Base-by-base conservation (phyloP, 2,888 invertebrate genomes). In the Trachelus troglodyta region DNA sequence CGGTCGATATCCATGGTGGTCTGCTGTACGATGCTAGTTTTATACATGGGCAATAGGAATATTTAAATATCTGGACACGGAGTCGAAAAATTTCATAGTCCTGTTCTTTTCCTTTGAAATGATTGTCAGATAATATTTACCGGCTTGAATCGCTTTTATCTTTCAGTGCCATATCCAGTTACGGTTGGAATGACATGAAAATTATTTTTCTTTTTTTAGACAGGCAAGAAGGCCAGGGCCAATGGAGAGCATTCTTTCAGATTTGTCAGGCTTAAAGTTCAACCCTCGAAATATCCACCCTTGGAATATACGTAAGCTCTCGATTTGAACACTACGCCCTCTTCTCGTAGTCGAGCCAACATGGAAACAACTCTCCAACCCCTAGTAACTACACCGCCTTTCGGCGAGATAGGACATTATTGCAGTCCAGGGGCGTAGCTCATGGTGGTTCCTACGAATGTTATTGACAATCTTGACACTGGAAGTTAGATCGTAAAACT, bases 261-360 rank as follows among this genome's bases (percentile, higher is more conserved):
- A 30, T 71, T 71, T 31, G 71, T 33, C 71, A 15, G 31, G 33
- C 33, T 33, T 69, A 69, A 12, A 33, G 12, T 31, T 34, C 34
- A 31, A 71, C 71, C 71, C 71, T 71, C 71, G 31, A 71, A 71
- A 33, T 71, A 71, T 71, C 71, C 56, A 34, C 34, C 34, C 71
- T 3, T 34, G 31, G 71, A 71, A 71, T 71, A 71, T 12, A 71
- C 71, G 12, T 80, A 78, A 81, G 75, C 78, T 76, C 76, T 69
- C n/a, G 82, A 81, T 83, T 82, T 84, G 78, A 80, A 75, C 77
- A 79, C 78, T 79, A 76, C 80, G 79, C 79, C 81, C 79, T 78
- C 69, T 23, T 23, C 56, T 56, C 56, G 6, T 23, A 56, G 23
- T 23, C 56, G 56, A 56, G 56, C 56, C 56, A 23, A 69, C 34